Evolutionary conservation across 2,797 vertebrate species (phyloP), one percentile per base, ranked within the genome.

Genomic region (Hyperoplus immaculatus): DNA sequence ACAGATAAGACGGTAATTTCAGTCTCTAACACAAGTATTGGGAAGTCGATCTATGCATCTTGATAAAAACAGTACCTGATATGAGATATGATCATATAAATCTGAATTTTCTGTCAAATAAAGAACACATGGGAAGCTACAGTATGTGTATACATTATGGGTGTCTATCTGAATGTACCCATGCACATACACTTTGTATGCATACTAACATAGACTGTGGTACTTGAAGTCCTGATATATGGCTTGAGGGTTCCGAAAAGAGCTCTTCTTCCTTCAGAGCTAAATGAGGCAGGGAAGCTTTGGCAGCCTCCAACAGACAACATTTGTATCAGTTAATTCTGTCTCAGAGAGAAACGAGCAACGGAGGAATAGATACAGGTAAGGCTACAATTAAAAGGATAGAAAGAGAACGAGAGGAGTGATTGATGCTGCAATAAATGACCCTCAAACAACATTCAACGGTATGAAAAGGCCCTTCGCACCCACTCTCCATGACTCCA

Each of bases 391-490:
- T 57, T 43, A n/a, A 63, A 83, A 29, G 62, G 54, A 46, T 2
- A 57, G 47, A 65, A 38, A 46, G 38, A 66, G 63, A 73, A 18
- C 69, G 39, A 83, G 71, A 63, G 61, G 71, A 53, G 87, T 63
- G 66, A 80, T 77, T 73, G 68, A 80, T 60, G 71, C 63, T 69
- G 68, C 72, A 79, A 83, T 72, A 76, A 84, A 84, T 64, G 77
- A 66, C 68, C 64, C 80, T 88, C 50, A 67, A 77, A 84, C 82
- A 77, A 83, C 76, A 89, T 88, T 84, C 43, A 59, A 29, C 69
- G 71, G 68, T 88, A 80, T 87, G 61, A 89, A 87, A 87, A 81
- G 60, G 74, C 81, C 69, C 78, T 91, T 84, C 69, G 86, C 82
- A 55, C 72, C 79, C 80, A 83, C 84, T 86, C 74, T 72, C 65